Evolutionary conservation across 2,888 invertebrate species (phyloP).

Genomic region (Camptogramma bilineatum): DNA sequence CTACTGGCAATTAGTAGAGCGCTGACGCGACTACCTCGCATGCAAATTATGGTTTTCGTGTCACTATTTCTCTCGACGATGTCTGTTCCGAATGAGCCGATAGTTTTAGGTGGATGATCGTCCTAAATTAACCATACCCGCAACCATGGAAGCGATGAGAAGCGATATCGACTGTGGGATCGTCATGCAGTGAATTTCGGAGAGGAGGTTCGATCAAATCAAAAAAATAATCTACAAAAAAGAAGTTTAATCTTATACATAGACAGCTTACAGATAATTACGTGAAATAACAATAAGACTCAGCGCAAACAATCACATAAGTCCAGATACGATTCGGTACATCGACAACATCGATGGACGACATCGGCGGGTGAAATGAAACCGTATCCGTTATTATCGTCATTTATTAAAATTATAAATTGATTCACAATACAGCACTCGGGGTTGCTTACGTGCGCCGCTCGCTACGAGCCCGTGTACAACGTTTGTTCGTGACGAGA

Average conservation of each 20-base stretch:
- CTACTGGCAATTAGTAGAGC: constrained; percentile 42
- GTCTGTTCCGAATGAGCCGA: constrained; percentile 41
- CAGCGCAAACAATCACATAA: constrained; percentile 47
- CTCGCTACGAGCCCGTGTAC: constrained; percentile 43
- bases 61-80: constrained; percentile 12
- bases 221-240: constrained; percentile 53
- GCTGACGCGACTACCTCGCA: constrained; percentile 33
- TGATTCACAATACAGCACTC: constrained; percentile 59
- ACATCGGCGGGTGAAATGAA: constrained; percentile 60
- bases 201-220: constrained; percentile 50
- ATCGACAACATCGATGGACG: constrained; percentile 26
- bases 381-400: constrained; percentile 60
- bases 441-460: constrained; percentile 43
- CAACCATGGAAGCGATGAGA: constrained; percentile 61
- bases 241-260: constrained; percentile 67
- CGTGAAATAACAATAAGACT: constrained; percentile 54
- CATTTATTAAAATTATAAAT: constrained; percentile 64
- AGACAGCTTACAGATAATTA: constrained; percentile 63
- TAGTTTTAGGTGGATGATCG: constrained; percentile 34
- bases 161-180: constrained; percentile 49
- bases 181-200: constrained; percentile 61
- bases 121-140: constrained; percentile 60
- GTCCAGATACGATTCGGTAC: constrained; percentile 45
- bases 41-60: constrained; percentile 38
- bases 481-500: constrained; percentile 47